phyloP scores from a whole-genome alignment of 2,113 vertebrate species.

The Lamprologus tigripictilis region DNA sequence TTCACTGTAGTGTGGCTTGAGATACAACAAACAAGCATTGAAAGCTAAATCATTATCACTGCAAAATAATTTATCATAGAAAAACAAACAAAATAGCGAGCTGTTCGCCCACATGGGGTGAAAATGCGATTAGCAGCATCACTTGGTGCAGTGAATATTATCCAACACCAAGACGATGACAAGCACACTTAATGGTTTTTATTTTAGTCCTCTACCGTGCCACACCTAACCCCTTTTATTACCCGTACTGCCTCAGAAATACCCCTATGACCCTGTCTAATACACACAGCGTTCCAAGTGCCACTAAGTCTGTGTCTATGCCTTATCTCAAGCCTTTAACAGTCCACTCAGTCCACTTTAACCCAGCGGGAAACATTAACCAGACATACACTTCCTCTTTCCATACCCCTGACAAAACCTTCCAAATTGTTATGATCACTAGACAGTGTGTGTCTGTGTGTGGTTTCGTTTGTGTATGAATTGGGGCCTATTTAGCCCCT shows the following conservation, averaged over 20 bases:
- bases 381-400: slow-evolving; percentile 39
- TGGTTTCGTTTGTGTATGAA: background rate
- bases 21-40: background rate
- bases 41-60: background rate
- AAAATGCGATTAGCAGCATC: background rate
- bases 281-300: slow-evolving; percentile 6
- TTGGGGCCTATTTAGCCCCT: background rate
- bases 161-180: background rate
- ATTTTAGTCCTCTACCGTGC: background rate
- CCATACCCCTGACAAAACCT: slow-evolving; percentile 5
- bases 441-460: background rate
- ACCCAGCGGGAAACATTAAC: slow-evolving; percentile 54
- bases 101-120: background rate
- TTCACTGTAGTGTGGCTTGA: background rate
- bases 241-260: background rate
- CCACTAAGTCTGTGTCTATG: slow-evolving; percentile 35
- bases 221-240: background rate
- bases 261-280: background rate
- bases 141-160: background rate
- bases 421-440: slow-evolving; percentile 10
- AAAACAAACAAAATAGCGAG: background rate
- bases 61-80: background rate
- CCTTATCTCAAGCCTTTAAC: slow-evolving; percentile 44
- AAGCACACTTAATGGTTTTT: background rate
- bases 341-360: slow-evolving; percentile 31